Conservation (phyloP, 2,797 vertebrate genomes). For the Odontamblyopus lacepedii region DNA sequence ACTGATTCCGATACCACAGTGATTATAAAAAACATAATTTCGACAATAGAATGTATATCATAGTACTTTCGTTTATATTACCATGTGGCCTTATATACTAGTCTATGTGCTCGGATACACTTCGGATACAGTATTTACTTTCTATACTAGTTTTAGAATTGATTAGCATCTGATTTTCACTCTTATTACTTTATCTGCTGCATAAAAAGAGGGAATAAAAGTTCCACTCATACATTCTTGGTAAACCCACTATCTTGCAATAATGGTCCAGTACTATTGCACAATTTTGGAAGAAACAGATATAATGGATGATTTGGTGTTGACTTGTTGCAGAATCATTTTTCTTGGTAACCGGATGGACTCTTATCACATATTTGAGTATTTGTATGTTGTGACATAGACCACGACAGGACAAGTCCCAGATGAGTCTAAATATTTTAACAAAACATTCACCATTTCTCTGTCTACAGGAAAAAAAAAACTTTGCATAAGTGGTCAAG, state of each 20-base stretch:
- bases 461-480: too few species aligned
- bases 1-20: too few species aligned
- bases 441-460: neutral
- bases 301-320: neutral
- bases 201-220: neutral
- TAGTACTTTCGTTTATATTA: too few species aligned
- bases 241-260: neutral
- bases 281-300: neutral
- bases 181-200: neutral
- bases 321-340: neutral
- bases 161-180: too few species aligned
- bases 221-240: neutral
- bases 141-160: too few species aligned
- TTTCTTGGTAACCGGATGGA: neutral
- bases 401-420: neutral
- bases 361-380: neutral
- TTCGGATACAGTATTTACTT: too few species aligned
- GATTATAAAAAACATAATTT: too few species aligned
- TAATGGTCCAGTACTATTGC: neutral
- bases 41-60: too few species aligned
- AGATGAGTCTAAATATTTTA: slow-evolving; percentile 1
- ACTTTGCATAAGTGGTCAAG: too few species aligned
- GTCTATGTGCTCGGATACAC: too few species aligned
- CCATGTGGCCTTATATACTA: too few species aligned
- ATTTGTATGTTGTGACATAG: neutral